Evolutionary conservation across 2,888 invertebrate genomes (phyloP).

Genomic region (Parapristionchus giblindavisi): DNA sequence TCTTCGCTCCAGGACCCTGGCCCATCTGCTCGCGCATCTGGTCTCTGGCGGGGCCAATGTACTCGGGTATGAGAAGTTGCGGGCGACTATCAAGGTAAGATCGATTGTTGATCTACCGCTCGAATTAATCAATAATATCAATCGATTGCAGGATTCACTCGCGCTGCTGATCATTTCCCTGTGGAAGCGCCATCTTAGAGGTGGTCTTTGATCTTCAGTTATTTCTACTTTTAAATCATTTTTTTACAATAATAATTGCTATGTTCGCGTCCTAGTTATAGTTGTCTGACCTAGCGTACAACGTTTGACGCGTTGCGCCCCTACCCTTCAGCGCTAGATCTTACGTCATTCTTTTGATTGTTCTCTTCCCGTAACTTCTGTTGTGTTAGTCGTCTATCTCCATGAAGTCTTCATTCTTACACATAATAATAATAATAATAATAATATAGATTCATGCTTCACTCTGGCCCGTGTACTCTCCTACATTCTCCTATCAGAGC

Average conservation of each 20-base stretch:
- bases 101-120: not conserved
- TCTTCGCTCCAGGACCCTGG: constrained; percentile 26
- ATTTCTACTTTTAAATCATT: too few species aligned
- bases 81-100: constrained; percentile 2
- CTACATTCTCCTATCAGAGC: constrained; percentile 30
- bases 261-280: too few species aligned
- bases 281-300: too few species aligned
- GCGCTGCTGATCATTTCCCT: not conserved
- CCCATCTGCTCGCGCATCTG: constrained; percentile 14
- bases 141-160: not conserved
- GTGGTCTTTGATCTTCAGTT: too few species aligned
- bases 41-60: constrained; percentile 26
- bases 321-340: too few species aligned
- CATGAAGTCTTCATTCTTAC: too few species aligned
- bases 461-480: constrained; percentile 17
- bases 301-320: too few species aligned
- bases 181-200: not conserved
- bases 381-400: too few species aligned
- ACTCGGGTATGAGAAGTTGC: constrained; percentile 34
- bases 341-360: too few species aligned
- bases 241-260: too few species aligned
- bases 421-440: too few species aligned
- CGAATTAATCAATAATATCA: not conserved
- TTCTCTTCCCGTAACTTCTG: too few species aligned
- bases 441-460: constrained; percentile 4